Base-by-base conservation (phyloP, 2,888 invertebrate genomes). In the Adelognathus sp. region DNA sequence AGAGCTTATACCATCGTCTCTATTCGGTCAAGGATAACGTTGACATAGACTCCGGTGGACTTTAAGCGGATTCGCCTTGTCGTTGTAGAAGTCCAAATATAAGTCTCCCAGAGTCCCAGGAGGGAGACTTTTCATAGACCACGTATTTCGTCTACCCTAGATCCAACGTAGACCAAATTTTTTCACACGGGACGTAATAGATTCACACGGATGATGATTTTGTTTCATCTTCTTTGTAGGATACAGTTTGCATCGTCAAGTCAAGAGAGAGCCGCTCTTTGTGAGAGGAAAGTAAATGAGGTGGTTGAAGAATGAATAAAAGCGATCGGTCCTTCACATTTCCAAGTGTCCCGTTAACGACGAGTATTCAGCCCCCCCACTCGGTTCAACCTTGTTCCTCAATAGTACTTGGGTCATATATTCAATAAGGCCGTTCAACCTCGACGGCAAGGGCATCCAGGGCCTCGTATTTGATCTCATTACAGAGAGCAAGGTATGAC, bases 371-470 rank as follows among this genome's bases (percentile, higher is more conserved):
- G 6, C 21, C 16, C 29, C 11, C 21, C 16, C 29, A 29, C 52
- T 27, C 36, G 16, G n/a, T 29, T 36, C 29, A 27, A 29, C 54
- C 52, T 54, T 54, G 67, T 54, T 54, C 24, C 39, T 41, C 67
- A 29, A 41, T 67, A 41, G 54, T 54, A 67, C 54, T 67, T 29
- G 54, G 21, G n/a, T n/a, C 27, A 16, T 54, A 29, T 41, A 29
- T 67, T 52, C 39, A 52, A 70, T 58, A 60, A 24, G 58, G 58
- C 27, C 58, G 58, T 58, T 58, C 46, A 58, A 31, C 16, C 66
- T 14, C 33, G 46, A 33, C 58, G 6, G 24, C 56, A 41, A 41
- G 16, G n/a, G 29, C 33, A 58, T 14, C 24, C 5, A 21, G 29
- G 11, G 29, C 27, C 44, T 21, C 56, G 31, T 52, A 24, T 24